Evolutionary conservation across 2,888 invertebrate genomes (phyloP).

Genomic region (Sarcophaga rosellei): DNA sequence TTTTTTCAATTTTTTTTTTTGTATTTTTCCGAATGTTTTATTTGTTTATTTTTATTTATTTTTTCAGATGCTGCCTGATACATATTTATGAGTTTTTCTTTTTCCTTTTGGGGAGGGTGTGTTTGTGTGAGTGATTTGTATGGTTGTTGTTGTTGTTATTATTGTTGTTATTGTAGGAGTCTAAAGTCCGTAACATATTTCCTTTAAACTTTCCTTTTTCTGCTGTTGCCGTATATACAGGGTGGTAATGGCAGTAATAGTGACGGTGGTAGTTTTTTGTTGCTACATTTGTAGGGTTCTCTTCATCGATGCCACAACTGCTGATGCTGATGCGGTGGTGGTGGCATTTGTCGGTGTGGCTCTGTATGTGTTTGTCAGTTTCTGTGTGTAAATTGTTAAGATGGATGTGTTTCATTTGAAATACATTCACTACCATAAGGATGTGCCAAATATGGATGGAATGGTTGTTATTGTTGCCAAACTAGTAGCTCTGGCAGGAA

Average conservation of each 20-base stretch:
- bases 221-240: constrained; percentile 46
- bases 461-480: constrained; percentile 50
- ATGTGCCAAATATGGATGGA: constrained; percentile 74
- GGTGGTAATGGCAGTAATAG: constrained; percentile 31
- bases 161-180: constrained; percentile 63
- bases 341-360: constrained; percentile 37
- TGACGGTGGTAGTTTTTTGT: constrained; percentile 48
- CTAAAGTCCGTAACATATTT: constrained; percentile 67
- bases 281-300: not conserved
- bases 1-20: constrained; percentile 77
- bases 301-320: constrained; percentile 26
- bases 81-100: constrained; percentile 69
- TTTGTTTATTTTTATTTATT: constrained; percentile 80
- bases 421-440: constrained; percentile 52
- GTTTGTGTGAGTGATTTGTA: constrained; percentile 64
- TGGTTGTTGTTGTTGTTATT: constrained; percentile 55
- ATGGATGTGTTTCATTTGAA: constrained; percentile 71
- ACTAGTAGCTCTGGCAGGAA: constrained; percentile 71
- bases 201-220: constrained; percentile 67
- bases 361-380: constrained; percentile 66
- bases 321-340: constrained; percentile 21
- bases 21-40: constrained; percentile 77
- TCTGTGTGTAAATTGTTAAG: constrained; percentile 70
- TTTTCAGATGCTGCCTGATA: constrained; percentile 74
- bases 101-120: constrained; percentile 33